phyloP scores from a whole-genome alignment of 2,113 vertebrate genomes.

The Leptocoma aspasia region DNA sequence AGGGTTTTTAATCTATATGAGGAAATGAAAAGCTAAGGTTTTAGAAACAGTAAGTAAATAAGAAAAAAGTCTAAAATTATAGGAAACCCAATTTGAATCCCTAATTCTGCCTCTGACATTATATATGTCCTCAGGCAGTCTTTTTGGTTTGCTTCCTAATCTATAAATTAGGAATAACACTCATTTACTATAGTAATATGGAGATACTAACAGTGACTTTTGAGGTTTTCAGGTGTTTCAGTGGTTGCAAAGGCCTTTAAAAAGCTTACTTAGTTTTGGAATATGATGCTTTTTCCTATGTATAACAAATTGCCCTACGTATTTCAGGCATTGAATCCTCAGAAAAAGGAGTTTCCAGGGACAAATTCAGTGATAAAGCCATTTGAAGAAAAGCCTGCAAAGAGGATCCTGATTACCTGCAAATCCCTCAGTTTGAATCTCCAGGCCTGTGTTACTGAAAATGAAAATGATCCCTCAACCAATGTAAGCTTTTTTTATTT shows the following conservation, averaged over 20 bases:
- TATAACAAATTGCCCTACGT: background rate
- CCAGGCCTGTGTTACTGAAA: conserved; percentile 90
- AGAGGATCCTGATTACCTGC: conserved; percentile 88
- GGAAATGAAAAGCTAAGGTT: background rate
- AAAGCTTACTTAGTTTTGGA: background rate
- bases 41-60: background rate
- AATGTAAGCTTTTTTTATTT: conserved; percentile 79
- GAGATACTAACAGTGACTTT: background rate
- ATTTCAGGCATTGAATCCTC: conserved; percentile 81
- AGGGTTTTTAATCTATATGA: background rate
- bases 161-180: background rate
- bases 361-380: conserved; percentile 76
- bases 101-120: background rate
- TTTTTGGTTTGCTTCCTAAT: background rate
- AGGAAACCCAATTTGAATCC: background rate
- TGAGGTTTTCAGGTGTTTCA: background rate
- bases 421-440: conserved; percentile 87
- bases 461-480: conserved; percentile 84
- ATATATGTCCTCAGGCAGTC: background rate
- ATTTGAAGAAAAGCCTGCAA: conserved; percentile 89
- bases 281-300: background rate
- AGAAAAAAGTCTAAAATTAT: background rate
- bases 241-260: background rate
- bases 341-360: conserved; percentile 76
- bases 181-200: background rate